Percentiles rank a stretch among this genome's conserved stretches.
Conservation (phyloP, 2,113 vertebrate species). For the Nerophis lumbriciformis region DNA sequence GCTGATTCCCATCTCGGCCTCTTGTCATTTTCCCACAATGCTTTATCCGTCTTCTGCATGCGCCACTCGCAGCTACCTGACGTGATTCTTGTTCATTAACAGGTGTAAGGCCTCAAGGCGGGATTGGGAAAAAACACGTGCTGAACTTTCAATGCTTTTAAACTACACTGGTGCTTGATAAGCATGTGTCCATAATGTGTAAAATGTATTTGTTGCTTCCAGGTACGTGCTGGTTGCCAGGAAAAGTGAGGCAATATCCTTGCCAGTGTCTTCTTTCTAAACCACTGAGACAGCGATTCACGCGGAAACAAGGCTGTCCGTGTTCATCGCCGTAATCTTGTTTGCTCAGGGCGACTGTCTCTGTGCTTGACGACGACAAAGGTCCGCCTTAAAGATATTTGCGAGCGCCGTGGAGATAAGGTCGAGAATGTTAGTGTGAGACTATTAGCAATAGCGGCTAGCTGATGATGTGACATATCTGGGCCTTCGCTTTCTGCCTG, state of each 20-base stretch:
- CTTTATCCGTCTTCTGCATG: background rate
- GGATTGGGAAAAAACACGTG: background rate
- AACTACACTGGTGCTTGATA: background rate
- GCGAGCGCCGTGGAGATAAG: background rate
- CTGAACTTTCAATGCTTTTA: background rate
- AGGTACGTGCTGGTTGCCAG: too few relatives aligned
- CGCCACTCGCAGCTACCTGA: background rate
- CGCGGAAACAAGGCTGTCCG: slow-evolving; percentile 49
- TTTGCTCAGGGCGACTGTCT: slow-evolving; percentile 45
- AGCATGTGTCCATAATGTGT: background rate
- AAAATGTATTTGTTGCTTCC: too few relatives aligned
- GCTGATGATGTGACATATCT: slow-evolving; percentile 49
- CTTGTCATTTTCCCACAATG: background rate
- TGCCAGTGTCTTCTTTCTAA: background rate
- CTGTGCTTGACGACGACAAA: slow-evolving; percentile 42
- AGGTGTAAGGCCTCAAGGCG: background rate
- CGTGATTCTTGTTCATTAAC: background rate
- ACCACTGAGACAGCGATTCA: background rate
- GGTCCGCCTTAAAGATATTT: slow-evolving; percentile 20
- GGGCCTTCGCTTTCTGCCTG: slow-evolving; percentile 50
- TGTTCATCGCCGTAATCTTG: slow-evolving; percentile 61
- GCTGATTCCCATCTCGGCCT: background rate
- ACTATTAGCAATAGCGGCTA: background rate
- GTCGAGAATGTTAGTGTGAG: background rate
- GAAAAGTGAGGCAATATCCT: too few relatives aligned